Conservation (phyloP, 2,888 invertebrate genomes). For the Ashinkailepas kermadecensis region DNA sequence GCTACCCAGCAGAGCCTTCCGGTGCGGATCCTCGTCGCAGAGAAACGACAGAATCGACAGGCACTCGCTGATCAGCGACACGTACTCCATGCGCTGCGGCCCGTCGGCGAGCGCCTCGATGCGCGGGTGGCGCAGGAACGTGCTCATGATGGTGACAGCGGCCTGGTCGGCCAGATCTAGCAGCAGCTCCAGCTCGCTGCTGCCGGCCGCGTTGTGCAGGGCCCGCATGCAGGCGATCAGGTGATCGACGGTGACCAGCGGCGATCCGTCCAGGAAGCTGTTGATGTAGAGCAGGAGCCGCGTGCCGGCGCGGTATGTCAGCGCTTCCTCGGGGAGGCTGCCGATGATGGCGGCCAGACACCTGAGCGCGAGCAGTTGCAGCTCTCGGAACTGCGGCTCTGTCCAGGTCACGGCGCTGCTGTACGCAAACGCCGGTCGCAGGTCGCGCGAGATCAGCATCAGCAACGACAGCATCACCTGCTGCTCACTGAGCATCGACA, state of each 20-base stretch:
- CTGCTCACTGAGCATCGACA: neutral
- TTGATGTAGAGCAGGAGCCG: conserved; percentile 5
- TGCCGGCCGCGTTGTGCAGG: neutral
- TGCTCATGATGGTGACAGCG: neutral
- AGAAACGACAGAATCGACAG: neutral
- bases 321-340: neutral
- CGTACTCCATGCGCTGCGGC: neutral
- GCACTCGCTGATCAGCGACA: neutral
- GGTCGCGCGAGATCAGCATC: conserved; percentile 3
- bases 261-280: neutral
- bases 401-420: neutral
- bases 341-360: neutral
- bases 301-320: conserved; percentile 4
- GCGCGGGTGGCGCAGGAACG: neutral
- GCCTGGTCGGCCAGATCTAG: neutral
- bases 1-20: neutral
- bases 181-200: neutral
- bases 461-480: conserved; percentile 14
- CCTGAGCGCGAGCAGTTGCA: neutral
- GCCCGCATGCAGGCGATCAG: conserved; percentile 6
- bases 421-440: neutral
- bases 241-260: neutral
- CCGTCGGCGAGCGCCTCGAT: neutral
- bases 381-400: conserved; percentile 15
- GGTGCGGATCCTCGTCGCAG: conserved; percentile 1